These are phyloP conservation scores for Anguilla pacifica DNA, from an alignment of 2,797 vertebrate species.

Conservation along the genomic window DNA sequence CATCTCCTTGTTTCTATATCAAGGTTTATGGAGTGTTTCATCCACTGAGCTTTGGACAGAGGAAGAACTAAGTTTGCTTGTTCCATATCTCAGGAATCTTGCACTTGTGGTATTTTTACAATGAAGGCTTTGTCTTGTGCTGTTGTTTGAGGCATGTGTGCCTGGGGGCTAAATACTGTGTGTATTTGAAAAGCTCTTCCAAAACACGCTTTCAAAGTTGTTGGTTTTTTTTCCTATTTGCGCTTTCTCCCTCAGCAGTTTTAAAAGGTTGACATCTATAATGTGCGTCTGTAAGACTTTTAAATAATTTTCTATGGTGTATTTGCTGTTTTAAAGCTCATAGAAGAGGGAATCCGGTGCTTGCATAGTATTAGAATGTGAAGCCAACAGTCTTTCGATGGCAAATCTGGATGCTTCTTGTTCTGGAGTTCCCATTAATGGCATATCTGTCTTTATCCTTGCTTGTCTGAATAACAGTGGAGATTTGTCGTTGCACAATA, in stretches of 20 bases:
- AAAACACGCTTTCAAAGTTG: constrained; percentile 40
- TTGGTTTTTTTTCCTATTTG: constrained; percentile 38
- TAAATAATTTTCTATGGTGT: constrained; percentile 42
- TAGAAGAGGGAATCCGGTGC: constrained; percentile 36
- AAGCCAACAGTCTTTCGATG: constrained; percentile 44
- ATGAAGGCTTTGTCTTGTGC: constrained; percentile 48
- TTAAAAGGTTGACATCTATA: constrained; percentile 42
- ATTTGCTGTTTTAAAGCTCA: constrained; percentile 46
- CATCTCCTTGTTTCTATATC: constrained; percentile 57
- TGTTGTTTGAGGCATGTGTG: constrained; percentile 33
- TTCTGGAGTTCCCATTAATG: constrained; percentile 35
- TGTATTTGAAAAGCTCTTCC: constrained; percentile 44
- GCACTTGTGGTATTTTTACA: constrained; percentile 51
- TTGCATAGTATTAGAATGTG: constrained; percentile 47
- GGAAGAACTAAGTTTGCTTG: constrained; percentile 45
- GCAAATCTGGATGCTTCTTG: constrained; percentile 23
- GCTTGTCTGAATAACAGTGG: constrained; percentile 28
- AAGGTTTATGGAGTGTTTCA: constrained; percentile 43
- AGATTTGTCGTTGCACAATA: constrained; percentile 18
- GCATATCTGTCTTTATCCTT: constrained; percentile 38
- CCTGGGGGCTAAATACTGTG: constrained; percentile 19
- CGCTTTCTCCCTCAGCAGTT: constrained; percentile 34
- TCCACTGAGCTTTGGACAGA: constrained; percentile 43
- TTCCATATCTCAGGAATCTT: constrained; percentile 60
- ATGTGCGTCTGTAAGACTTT: constrained; percentile 45